Base-by-base conservation (phyloP, 2,888 invertebrate species). In the Tetanocera ferruginea region DNA sequence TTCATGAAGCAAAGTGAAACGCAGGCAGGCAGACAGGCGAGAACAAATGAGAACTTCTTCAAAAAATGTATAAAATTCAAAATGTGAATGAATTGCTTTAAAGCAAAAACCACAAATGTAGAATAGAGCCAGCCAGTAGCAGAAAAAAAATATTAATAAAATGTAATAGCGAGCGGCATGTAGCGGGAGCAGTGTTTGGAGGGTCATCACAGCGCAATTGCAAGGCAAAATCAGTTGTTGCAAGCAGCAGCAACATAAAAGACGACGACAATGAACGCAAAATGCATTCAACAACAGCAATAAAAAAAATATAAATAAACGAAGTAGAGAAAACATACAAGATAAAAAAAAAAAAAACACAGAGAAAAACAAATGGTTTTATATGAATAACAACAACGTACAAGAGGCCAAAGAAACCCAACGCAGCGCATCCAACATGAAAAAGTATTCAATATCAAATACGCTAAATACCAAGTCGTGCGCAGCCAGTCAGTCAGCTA, bases 351-450 rank as follows among this genome's bases (percentile, higher is more conserved):
- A 28, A 14, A 77, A 37, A 43, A 62, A n/a, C n/a, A n/a, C n/a
- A 8, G 34, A 71, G 57, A 17, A 28, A 71, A 51, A 60, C 34
- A 55, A 67, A 70, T 31, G 75, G 49, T 43, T 67, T 67, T 51
- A 66, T 23, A 55, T 67, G 75, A 25, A 75, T 64, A 55, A 37
- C 57, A 64, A 77, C 55, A 69, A 64, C 62, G 23, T 64, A 43
- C 34, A 43, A 76, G 60, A 62, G 51, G 64, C 74, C 64, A 86
- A 85, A 69, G 86, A 86, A 85, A 85, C 85, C 81, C 83, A 85
- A 86, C 86, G 84, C 85, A 85, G 85, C 84, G 86, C 84, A 85
- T 84, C 85, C 83, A 85, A 76, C 67, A 72, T 51, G 64, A 76
- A 76, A 69, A 70, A 62, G 76, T 76, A 76, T 76, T 76, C 71